These are phyloP conservation scores for Eolophus roseicapilla DNA, from an alignment of 2,113 vertebrate genomes.

Conservation along the genomic window DNA sequence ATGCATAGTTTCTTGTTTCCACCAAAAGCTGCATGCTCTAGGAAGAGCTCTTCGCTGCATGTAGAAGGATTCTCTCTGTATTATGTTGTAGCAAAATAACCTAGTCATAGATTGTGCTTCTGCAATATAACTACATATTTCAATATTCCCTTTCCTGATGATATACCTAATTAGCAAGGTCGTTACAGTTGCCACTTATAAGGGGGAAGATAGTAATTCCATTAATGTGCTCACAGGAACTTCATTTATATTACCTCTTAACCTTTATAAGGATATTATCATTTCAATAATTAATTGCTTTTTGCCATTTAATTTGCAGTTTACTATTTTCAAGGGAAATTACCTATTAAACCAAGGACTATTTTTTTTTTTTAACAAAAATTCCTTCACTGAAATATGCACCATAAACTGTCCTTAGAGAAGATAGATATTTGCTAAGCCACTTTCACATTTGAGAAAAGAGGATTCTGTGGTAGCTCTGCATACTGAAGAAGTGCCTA, in stretches of 20 bases:
- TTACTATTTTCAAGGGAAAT: constrained; percentile 62
- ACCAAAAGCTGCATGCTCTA: background rate
- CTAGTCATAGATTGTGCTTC: background rate
- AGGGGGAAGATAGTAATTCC: constrained; percentile 16
- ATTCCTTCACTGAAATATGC: background rate
- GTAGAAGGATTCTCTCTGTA: background rate
- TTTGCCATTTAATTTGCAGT: constrained; percentile 61
- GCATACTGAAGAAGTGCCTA: background rate
- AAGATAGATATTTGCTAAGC: background rate
- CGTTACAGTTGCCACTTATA: constrained; percentile 31
- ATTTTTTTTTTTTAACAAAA: background rate
- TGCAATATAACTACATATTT: constrained; percentile 18
- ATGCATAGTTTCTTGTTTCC: background rate
- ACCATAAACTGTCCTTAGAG: background rate
- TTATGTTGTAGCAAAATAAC: background rate
- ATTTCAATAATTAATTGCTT: constrained; percentile 66
- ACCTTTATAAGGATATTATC: constrained; percentile 58
- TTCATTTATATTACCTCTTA: constrained; percentile 66
- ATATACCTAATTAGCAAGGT: constrained; percentile 51
- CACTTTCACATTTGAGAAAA: background rate
- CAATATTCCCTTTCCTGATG: background rate
- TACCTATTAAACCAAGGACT: background rate
- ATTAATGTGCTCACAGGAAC: constrained; percentile 48
- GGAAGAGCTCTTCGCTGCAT: background rate
- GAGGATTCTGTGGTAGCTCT: background rate